A percentile compares a stretch with the other conserved stretches of the same genome.
Conservation (phyloP, 1,140 invertebrate species). For the Galleria mellonella region DNA sequence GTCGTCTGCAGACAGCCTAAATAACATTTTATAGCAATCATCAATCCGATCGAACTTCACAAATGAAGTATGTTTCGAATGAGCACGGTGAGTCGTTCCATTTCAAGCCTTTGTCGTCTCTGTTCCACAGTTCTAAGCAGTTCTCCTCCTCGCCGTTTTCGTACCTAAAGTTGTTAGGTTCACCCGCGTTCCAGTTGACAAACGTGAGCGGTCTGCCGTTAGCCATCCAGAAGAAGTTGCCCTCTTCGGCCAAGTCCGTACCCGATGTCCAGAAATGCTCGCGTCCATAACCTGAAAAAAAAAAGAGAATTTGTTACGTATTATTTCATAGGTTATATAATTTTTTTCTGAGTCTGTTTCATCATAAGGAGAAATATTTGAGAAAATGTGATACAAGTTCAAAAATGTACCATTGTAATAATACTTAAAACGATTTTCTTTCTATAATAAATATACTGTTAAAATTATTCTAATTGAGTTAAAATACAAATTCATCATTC, state of each 20-base stretch:
- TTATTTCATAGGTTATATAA: no score
- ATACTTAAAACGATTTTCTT: no score
- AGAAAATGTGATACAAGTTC: no score
- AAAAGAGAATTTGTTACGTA: not conserved
- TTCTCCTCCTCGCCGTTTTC: conserved; percentile 95
- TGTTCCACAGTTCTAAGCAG: conserved; percentile 92
- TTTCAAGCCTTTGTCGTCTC: conserved; percentile 91
- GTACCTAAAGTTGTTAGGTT: conserved; percentile 93
- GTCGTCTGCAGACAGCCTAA: no score
- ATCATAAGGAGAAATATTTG: no score
- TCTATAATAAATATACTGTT: no score
- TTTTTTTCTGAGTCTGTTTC: no score
- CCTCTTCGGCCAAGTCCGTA: conserved; percentile 92
- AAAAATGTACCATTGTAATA: no score
- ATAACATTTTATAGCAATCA: conserved; percentile 3
- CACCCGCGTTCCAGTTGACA: conserved; percentile 94
- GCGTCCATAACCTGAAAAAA: conserved; percentile 82
- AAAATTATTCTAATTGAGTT: no score
- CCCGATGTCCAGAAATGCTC: conserved; percentile 96
- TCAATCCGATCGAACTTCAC: conserved; percentile 83
- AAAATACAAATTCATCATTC: no score
- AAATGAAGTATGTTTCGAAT: conserved; percentile 94
- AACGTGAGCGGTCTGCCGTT: conserved; percentile 91
- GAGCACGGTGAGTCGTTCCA: conserved; percentile 96
- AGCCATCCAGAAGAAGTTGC: conserved; percentile 94